Conservation (phyloP, 2,888 invertebrate species). For the Agapetus fuscipes region DNA sequence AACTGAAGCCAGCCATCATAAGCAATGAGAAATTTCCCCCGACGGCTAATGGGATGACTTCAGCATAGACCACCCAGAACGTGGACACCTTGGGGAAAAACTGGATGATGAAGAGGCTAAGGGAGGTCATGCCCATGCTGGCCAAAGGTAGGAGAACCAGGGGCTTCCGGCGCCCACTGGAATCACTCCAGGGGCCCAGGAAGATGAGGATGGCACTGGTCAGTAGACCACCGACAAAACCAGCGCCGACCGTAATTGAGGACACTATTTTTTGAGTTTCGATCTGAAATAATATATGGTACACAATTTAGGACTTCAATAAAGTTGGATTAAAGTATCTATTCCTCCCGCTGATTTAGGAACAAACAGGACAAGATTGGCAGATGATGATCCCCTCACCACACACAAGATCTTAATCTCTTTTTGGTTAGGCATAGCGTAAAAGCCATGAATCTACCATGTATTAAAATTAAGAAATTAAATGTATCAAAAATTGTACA, state of each 20-base stretch:
- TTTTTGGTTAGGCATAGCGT: too few relatives aligned
- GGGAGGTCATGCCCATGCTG: slow-evolving; percentile 44
- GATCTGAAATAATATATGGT: slow-evolving; percentile 10
- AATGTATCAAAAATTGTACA: too few relatives aligned
- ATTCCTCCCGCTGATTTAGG: too few relatives aligned
- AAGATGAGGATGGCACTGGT: slow-evolving; percentile 51
- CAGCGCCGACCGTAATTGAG: slow-evolving; percentile 6
- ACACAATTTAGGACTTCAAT: too few relatives aligned
- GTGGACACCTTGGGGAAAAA: slow-evolving; percentile 38
- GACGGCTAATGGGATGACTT: slow-evolving; percentile 56
- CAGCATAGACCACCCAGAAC: slow-evolving; percentile 35
- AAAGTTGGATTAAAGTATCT: too few relatives aligned
- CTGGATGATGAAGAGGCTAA: slow-evolving; percentile 37
- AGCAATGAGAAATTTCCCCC: slow-evolving; percentile 61
- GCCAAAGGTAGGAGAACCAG: slow-evolving; percentile 45
- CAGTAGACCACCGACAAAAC: slow-evolving; percentile 29
- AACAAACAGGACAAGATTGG: too few relatives aligned
- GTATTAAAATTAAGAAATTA: too few relatives aligned
- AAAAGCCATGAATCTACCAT: too few relatives aligned
- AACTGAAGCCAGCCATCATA: slow-evolving; percentile 67
- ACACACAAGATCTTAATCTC: too few relatives aligned
- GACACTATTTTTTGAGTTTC: slow-evolving; percentile 13
- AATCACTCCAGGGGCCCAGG: slow-evolving; percentile 54
- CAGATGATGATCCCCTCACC: too few relatives aligned
- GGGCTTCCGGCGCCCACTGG: slow-evolving; percentile 47